phyloP scores from a whole-genome alignment of 2,113 vertebrate genomes.

The Leucopsar rothschildi region DNA sequence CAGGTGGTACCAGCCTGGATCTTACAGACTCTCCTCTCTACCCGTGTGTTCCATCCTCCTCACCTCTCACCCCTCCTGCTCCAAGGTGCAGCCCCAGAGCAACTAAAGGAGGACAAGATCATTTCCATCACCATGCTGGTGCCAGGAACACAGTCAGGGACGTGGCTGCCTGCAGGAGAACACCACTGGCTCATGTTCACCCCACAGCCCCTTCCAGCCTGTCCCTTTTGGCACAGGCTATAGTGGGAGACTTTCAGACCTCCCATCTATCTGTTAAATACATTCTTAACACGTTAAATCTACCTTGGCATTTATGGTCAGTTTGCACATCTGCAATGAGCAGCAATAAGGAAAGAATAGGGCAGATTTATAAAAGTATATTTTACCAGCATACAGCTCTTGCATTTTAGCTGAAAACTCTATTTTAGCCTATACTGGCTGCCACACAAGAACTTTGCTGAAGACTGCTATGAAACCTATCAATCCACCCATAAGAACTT shows the following conservation, averaged over 20 bases:
- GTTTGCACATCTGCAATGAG: neutral
- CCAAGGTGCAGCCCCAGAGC: accelerated
- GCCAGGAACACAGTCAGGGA: neutral
- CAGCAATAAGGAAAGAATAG: neutral
- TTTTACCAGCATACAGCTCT: neutral
- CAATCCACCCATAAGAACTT: neutral
- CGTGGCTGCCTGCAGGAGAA: accelerated
- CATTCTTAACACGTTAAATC: neutral
- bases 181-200: neutral
- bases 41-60: neutral
- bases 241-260: accelerated
- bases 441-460: neutral
- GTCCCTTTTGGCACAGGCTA: neutral
- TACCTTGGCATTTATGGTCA: neutral
- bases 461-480: neutral
- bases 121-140: neutral
- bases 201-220: neutral
- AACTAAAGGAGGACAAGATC: neutral
- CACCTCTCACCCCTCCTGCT: accelerated
- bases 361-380: neutral
- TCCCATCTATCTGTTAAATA: accelerated
- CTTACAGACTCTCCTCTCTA: neutral
- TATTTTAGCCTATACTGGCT: neutral
- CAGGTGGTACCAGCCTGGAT: neutral
- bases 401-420: neutral